Evolutionary conservation across 2,888 invertebrate species (phyloP), one percentile per base, ranked within the genome.

Genomic region (Agriopis leucophaearia): DNA sequence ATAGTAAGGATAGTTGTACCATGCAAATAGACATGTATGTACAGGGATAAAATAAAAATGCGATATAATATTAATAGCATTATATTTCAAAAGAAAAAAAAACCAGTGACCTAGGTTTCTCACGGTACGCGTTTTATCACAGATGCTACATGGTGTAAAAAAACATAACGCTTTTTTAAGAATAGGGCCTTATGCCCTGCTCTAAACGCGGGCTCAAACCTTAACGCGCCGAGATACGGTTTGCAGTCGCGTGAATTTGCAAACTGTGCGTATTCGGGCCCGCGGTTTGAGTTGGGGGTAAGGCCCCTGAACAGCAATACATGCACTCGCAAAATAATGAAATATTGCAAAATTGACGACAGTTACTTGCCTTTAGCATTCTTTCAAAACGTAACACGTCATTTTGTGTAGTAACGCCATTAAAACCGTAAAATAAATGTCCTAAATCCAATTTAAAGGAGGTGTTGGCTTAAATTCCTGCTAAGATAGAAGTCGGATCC

Each of bases 401-500:
- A 16, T 18, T 8, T 18, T 48, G 5, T 18, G 10, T 5, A 13
- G 9, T 13, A 4, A 35, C 27, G 13, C 27, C 13, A 6, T 50
- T 50, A 9, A 27, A 13, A 27, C 27, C 4, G 50, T 51, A 35
- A 27, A 35, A 18, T 47, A 47, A 27, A 18, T 4, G 18, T 47
- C 10, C 18, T 16, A 16, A 51, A 13, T 35, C 35, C 8, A 27
- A 8, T 35, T 48, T 48, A 16, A 8, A 7, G 16, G 8, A n/a
- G 36, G 7, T 10, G 15, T 50, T 40, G 55, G 18, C 47, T 61
- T 97, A 99, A 82, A 99, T 94, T 81, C 99, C 99, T 83, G 99
- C 97, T 83, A 99, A 94, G 79, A 99, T 97, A 64, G 97, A 96
- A 80, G 98, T 95, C 12, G 99, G 99, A 94, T 99, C 99, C 94